Evolutionary conservation across 1,140 invertebrate genomes (phyloP).

Genomic region (Bombus waltoni): DNA sequence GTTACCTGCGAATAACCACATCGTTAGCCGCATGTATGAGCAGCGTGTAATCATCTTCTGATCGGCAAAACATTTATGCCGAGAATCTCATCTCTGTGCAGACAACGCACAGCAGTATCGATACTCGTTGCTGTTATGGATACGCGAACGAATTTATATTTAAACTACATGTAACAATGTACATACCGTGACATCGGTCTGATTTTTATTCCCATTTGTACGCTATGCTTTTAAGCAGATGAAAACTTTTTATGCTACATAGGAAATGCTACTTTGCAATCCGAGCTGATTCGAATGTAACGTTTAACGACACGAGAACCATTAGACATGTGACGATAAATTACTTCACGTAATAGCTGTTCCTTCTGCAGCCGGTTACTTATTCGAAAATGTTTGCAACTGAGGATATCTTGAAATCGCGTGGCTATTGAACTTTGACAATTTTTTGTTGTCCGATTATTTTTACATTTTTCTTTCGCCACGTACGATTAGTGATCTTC

Average conservation of each 20-base stretch:
- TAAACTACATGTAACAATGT: neutral
- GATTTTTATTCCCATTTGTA: neutral
- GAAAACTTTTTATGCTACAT: too few relatives aligned
- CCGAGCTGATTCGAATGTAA: neutral
- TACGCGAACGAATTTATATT: neutral
- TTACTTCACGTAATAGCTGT: neutral
- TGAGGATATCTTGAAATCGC: neutral
- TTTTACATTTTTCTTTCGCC: neutral
- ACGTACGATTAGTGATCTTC: neutral
- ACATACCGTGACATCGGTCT: neutral
- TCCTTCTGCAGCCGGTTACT: neutral
- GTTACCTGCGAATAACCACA: neutral
- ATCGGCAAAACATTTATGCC: neutral
- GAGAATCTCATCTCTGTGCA: neutral
- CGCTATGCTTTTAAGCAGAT: neutral
- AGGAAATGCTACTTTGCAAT: too few relatives aligned
- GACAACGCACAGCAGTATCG: too few relatives aligned
- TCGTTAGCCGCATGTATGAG: neutral
- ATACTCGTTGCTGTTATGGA: neutral
- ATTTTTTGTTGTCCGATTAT: too few relatives aligned
- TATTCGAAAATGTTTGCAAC: neutral
- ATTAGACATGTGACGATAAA: neutral
- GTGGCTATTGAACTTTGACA: too few relatives aligned
- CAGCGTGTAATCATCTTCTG: neutral
- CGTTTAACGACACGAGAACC: neutral